Evolutionary conservation across 2,113 vertebrate genomes (phyloP).

Genomic region (Fregetta grallaria): DNA sequence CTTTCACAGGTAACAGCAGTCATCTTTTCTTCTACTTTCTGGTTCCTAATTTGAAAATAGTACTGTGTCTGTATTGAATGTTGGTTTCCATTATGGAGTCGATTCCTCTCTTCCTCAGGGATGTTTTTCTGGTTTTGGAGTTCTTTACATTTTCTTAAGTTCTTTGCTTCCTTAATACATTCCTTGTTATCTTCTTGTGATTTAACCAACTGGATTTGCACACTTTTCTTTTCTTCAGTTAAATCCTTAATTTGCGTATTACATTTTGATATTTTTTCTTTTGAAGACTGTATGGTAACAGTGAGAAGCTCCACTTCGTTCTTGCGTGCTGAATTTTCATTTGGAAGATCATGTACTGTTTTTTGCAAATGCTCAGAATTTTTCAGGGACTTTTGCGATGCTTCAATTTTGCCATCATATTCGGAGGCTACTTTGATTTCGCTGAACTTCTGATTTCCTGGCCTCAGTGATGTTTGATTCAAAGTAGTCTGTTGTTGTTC

Average conservation of each 20-base stretch:
- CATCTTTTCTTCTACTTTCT: slow-evolving; percentile 47
- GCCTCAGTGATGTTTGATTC: background rate
- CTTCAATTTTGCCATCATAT: slow-evolving; percentile 36
- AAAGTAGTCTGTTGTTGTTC: background rate
- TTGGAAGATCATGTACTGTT: slow-evolving; percentile 10
- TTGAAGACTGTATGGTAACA: slow-evolving; percentile 27
- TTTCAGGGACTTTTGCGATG: slow-evolving; percentile 54
- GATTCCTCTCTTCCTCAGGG: slow-evolving; percentile 54
- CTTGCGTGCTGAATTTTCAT: slow-evolving; percentile 42
- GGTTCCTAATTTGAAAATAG: slow-evolving; percentile 45
- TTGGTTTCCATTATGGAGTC: slow-evolving; percentile 61
- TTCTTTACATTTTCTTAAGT: slow-evolving; percentile 52
- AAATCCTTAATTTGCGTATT: slow-evolving; percentile 44
- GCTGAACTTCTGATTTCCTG: slow-evolving; percentile 11
- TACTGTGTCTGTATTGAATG: slow-evolving; percentile 19
- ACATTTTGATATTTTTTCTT: slow-evolving; percentile 43
- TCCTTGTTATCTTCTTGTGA: slow-evolving; percentile 55
- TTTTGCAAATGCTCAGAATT: slow-evolving; percentile 37
- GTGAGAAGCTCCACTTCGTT: slow-evolving; percentile 48
- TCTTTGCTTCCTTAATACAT: slow-evolving; percentile 59
- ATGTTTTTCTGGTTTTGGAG: slow-evolving; percentile 57
- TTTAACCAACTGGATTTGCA: slow-evolving; percentile 51
- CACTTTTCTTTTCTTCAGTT: slow-evolving; percentile 53
- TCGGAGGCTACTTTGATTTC: slow-evolving; percentile 10
- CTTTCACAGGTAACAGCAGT: slow-evolving; percentile 18